Evolutionary conservation across 2,113 vertebrate genomes (phyloP).

Genomic region (Gallinago media): DNA sequence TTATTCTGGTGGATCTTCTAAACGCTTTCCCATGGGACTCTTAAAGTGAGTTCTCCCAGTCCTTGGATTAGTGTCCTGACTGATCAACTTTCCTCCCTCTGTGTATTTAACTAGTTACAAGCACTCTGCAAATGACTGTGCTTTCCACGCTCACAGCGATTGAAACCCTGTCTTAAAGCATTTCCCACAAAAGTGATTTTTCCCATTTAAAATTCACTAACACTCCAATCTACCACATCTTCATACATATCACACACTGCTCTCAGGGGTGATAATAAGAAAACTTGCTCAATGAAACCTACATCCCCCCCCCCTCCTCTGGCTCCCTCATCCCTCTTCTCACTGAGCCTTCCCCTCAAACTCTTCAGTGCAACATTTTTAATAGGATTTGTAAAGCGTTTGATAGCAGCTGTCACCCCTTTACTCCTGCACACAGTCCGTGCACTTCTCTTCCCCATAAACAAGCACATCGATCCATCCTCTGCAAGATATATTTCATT

Average conservation of each 20-base stretch:
- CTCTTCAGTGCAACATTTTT: not conserved
- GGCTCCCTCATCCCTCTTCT: not conserved
- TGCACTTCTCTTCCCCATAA: not conserved
- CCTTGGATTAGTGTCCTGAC: not conserved
- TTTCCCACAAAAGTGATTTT: not conserved
- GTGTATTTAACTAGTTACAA: not conserved
- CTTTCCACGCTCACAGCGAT: not conserved
- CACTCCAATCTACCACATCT: not conserved
- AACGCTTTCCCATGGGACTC: not conserved
- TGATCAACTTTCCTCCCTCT: not conserved
- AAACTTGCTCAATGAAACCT: not conserved
- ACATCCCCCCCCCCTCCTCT: not conserved
- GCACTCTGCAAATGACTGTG: not conserved
- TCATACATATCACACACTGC: not conserved
- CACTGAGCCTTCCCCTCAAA: not conserved
- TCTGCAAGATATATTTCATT: constrained; percentile 1
- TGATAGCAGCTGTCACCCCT: not conserved
- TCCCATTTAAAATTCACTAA: constrained; percentile 5
- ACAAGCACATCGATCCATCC: not conserved
- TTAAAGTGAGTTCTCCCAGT: not conserved
- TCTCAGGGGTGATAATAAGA: not conserved
- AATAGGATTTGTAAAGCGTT: not conserved
- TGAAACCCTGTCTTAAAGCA: not conserved
- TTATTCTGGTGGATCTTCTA: not conserved
- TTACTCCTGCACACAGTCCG: not conserved